phyloP scores from a whole-genome alignment of 2,888 invertebrate genomes.

The Tinea semifulvella region DNA sequence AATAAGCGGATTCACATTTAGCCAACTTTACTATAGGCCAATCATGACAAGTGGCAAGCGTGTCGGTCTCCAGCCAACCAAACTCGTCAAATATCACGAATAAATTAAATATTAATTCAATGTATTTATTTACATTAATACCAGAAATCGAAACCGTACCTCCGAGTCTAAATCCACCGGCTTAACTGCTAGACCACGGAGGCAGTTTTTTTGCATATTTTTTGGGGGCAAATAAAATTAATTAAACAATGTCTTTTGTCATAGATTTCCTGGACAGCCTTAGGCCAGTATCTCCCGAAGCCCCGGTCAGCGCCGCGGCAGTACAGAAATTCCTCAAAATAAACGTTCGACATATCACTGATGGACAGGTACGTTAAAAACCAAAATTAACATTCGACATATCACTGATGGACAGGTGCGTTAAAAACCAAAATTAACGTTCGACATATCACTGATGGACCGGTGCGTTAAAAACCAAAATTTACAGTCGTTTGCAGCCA shows the following conservation, averaged over 20 bases:
- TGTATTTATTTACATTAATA: too few species aligned
- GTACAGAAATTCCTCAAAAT: conserved; percentile 91
- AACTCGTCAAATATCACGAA: too few species aligned
- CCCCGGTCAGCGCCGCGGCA: conserved; percentile 70
- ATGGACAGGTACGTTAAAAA: conserved; percentile 79
- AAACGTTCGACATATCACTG: conserved; percentile 91
- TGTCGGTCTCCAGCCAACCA: too few species aligned
- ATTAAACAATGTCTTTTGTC: conserved; percentile 27
- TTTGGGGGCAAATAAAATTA: too few species aligned
- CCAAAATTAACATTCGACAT: conserved; percentile 91
- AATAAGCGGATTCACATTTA: too few species aligned
- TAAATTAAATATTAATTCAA: too few species aligned
- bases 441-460: conserved; percentile 91
- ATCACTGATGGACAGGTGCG: conserved; percentile 89
- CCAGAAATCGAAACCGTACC: too few species aligned
- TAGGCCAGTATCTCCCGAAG: conserved; percentile 85
- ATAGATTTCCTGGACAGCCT: conserved; percentile 84
- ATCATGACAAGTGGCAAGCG: too few species aligned
- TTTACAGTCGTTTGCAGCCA: conserved; percentile 91
- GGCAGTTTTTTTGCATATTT: too few species aligned
- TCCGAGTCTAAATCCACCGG: too few species aligned
- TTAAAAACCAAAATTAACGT: conserved; percentile 87
- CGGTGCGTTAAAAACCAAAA: conserved; percentile 77
- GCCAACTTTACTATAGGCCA: too few species aligned
- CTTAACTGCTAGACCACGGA: too few species aligned